These are phyloP conservation scores for Oriolus oriolus DNA, from an alignment of 2,113 vertebrate species.

Conservation along the genomic window DNA sequence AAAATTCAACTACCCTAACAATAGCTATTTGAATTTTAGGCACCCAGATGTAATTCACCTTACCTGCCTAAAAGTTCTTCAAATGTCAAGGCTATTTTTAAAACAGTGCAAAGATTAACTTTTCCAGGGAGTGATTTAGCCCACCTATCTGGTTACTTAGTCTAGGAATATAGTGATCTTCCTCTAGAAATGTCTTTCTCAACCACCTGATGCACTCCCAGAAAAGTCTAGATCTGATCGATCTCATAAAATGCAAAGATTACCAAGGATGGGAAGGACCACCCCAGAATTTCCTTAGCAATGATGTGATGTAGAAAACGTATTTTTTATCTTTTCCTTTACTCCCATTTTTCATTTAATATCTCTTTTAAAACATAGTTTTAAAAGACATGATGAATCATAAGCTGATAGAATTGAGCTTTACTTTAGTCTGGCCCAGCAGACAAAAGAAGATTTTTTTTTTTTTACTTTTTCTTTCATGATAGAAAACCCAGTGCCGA, in stretches of 20 bases:
- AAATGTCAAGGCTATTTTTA: neutral
- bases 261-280: neutral
- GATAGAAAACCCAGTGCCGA: neutral
- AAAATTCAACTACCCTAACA: neutral
- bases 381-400: neutral
- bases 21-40: neutral
- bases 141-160: neutral
- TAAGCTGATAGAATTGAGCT: neutral
- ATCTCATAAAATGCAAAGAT: neutral
- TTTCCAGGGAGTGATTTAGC: neutral
- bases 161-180: neutral
- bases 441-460: neutral
- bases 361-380: neutral
- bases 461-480: neutral
- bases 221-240: neutral
- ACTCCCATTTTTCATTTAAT: neutral
- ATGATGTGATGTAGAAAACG: neutral
- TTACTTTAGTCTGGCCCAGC: neutral
- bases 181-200: neutral
- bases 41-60: neutral
- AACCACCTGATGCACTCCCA: fast-evolving
- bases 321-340: neutral
- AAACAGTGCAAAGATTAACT: neutral
- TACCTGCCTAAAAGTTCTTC: neutral
- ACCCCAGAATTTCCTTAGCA: neutral